Evolutionary conservation across 92 coral and sea anemone genomes (phyloP), one percentile per base, ranked within the genome.

Genomic region (Bergia puertoricense): DNA sequence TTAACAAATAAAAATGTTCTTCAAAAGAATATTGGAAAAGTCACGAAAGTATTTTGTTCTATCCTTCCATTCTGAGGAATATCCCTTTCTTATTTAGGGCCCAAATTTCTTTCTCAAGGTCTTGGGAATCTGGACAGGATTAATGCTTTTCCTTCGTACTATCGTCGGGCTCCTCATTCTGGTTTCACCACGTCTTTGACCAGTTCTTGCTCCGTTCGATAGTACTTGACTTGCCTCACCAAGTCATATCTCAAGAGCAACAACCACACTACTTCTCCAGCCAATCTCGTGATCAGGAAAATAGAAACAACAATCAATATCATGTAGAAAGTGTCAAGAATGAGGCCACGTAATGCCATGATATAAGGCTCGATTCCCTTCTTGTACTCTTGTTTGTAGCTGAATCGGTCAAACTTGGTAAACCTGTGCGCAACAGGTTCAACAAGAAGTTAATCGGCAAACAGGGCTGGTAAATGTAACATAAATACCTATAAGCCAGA

Each of bases 301-400:
- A 94, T 92, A 8, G 88, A 94, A 43, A 92, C 86, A 22, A 92
- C 88, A 43, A 84, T 51, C 6, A 94, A 78, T 0, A 93, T 13
- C 86, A 92, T 92, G 90, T 91, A 94, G 88, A 94, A 94, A 2
- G 97, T 94, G 85, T 94, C 90, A 2, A 94, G 91, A 79, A 94
- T 88, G 2, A 94, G 85, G 0, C 90, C 86, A 40, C 94, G 92
- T 3, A 88, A 80, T 2, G 97, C 95, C 30, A 92, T 54, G 74
- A 94, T 85, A 81, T 82, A 94, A 1, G 95, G 95, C 36, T 90
- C 67, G 30, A 89, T 74, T 5, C 93, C 97, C 46, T 91, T 92
- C 88, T 92, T 91, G 82, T 91, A 88, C 18, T 86, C 90, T 39
- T 91, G 90, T 85, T 92, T 94, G 91, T 94, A 94, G 82, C 67